Evolutionary conservation across 2,113 vertebrate genomes (phyloP).

Genomic region (Saguinus imperator): DNA sequence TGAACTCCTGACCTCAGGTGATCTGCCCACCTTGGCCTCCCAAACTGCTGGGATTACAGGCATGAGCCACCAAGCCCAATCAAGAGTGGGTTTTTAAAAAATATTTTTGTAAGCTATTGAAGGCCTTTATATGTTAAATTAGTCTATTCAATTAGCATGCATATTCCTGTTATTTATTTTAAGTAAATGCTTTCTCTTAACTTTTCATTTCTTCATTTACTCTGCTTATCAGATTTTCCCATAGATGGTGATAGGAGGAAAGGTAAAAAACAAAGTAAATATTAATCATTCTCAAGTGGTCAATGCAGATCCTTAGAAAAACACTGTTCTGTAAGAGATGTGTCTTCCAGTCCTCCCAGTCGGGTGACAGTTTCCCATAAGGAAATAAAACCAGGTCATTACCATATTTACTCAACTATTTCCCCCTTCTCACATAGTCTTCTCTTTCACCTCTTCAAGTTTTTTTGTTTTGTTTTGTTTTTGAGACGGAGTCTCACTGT

Average conservation of each 20-base stretch:
- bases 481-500: no score
- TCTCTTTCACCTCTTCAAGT: no score
- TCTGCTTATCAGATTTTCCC: slow-evolving; percentile 81
- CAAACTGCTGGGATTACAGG: no score
- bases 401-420: slow-evolving; percentile 20
- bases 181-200: slow-evolving; percentile 51
- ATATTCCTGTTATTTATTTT: slow-evolving; percentile 55
- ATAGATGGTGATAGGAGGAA: slow-evolving; percentile 86
- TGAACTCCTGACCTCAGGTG: no score
- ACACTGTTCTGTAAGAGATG: slow-evolving; percentile 52
- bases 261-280: slow-evolving; percentile 85
- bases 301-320: slow-evolving; percentile 85
- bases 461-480: no score
- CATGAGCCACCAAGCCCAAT: no score
- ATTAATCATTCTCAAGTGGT: slow-evolving; percentile 79
- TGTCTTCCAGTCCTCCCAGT: slow-evolving; percentile 9
- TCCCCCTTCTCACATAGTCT: no score
- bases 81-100: background rate
- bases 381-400: slow-evolving; percentile 60
- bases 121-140: background rate
- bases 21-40: no score
- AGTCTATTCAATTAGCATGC: slow-evolving; percentile 30
- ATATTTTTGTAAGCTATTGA: background rate
- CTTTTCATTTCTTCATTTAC: slow-evolving; percentile 74
- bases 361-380: slow-evolving; percentile 48